A percentile compares a stretch with the other conserved stretches of the same genome.
Evolutionary conservation across 2,797 vertebrate genomes (phyloP).

Genomic region (Tolypeutes matacus): DNA sequence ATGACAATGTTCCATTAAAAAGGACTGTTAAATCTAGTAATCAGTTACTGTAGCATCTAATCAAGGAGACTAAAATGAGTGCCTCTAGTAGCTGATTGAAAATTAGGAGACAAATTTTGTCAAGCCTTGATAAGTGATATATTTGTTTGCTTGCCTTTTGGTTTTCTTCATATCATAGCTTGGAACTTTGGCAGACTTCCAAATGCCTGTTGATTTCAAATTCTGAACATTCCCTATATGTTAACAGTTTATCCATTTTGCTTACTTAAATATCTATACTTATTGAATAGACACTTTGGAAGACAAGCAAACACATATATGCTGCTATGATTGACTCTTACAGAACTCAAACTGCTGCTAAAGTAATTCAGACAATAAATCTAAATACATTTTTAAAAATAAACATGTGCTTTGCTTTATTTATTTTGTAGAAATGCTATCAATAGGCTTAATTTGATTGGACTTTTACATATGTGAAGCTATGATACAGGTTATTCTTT

Average conservation of each 20-base stretch:
- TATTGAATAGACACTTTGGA: slow-evolving; percentile 53
- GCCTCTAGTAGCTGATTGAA: slow-evolving; percentile 69
- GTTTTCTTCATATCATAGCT: slow-evolving; percentile 60
- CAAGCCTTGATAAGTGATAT: slow-evolving; percentile 60
- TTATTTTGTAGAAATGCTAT: slow-evolving; percentile 53
- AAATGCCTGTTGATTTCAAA: slow-evolving; percentile 69
- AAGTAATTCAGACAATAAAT: slow-evolving; percentile 19
- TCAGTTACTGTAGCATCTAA: slow-evolving; percentile 72
- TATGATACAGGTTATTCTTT: slow-evolving; percentile 41
- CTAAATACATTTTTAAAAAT: slow-evolving; percentile 11
- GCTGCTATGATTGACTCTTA: not conserved
- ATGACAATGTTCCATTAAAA: slow-evolving; percentile 74
- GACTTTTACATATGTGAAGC: not conserved
- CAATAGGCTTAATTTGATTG: not conserved
- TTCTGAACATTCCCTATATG: slow-evolving; percentile 60
- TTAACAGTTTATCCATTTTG: slow-evolving; percentile 62
- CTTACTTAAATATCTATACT: slow-evolving; percentile 32
- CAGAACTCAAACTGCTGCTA: not conserved
- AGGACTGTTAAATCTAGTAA: slow-evolving; percentile 69
- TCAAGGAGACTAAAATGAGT: slow-evolving; percentile 74
- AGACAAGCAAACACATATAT: slow-evolving; percentile 34
- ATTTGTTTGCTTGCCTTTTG: slow-evolving; percentile 66
- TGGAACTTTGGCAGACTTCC: slow-evolving; percentile 56
- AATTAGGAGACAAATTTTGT: slow-evolving; percentile 70
- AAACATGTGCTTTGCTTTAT: slow-evolving; percentile 33